Evolutionary conservation across 2,888 invertebrate genomes (phyloP).

Genomic region (Tenthredo scrophulariae): DNA sequence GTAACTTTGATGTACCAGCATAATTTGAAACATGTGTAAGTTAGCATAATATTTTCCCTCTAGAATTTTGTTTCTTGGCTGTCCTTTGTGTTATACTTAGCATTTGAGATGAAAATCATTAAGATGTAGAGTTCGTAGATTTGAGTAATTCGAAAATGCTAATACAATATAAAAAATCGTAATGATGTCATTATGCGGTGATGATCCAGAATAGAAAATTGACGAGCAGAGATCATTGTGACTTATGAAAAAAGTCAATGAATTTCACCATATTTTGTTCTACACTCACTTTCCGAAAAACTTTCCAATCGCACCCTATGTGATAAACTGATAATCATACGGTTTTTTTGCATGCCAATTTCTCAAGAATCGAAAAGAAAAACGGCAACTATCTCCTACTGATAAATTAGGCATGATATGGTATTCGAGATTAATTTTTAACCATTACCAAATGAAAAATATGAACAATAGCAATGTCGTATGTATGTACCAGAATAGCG

Average conservation of each 20-base stretch:
- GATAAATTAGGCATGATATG: no score
- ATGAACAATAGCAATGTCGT: neutral
- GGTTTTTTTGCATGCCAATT: no score
- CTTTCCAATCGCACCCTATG: neutral
- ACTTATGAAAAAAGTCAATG: neutral
- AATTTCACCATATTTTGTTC: neutral
- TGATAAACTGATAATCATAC: no score
- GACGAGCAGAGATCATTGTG: neutral
- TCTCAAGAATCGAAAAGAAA: no score
- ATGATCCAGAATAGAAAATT: neutral
- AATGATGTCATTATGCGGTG: neutral
- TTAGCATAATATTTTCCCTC: neutral
- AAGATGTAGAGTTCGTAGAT: neutral
- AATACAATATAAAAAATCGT: neutral
- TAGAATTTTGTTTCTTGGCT: neutral
- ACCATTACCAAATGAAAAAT: neutral
- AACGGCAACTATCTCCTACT: no score
- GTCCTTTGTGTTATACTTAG: neutral
- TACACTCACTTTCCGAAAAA: neutral
- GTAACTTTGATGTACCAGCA: neutral
- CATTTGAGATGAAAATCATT: neutral
- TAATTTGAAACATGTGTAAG: neutral
- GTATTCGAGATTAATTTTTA: neutral
- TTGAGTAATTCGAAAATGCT: neutral
- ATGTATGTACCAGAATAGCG: neutral